Evolutionary conservation across 2,888 invertebrate species (phyloP), one percentile per base, ranked within the genome.

Genomic region (Caenorhabditis virilis): DNA sequence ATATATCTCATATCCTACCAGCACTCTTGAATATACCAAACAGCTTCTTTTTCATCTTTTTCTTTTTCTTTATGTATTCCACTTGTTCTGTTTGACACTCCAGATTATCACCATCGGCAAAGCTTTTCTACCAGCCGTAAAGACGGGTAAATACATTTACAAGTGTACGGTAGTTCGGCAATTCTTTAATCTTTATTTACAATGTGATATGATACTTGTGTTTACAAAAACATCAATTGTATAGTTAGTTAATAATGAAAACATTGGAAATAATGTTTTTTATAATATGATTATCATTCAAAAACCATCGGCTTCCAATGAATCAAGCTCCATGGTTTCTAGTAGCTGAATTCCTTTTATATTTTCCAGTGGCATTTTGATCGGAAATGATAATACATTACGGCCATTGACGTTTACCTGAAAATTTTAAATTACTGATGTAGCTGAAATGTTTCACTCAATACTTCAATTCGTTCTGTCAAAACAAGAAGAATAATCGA

Each of bases 171-270:
- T 46, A 46, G 18, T 45, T 61, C 55, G 55, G 61, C 55, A 61
- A 39, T 30, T 50, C 55, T 61, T 55, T 61, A 55, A 61, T 55
- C 61, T 55, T 55, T 61, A 45, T 61, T 61, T 61, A 51, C 33
- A 26, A 13, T 61, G 50, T 55, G 61, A 61, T 61, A 55, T 51
- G 55, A 55, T 53, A 61, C 61, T 61, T 46, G 47, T 55, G 50
- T 55, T 59, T 51, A 60, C 54, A 53, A 30, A 30, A 30, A 30
- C 30, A 30, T 30, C 13, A 9, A 30, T 13, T 15, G 20, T 7
- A 4, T 18, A 30, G 13, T 30, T 13, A 9, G 30, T 30, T 13
- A 30, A 30, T 9, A 30, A 36, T 5, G 13, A 48, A 11, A 38
- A n/a, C 20, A 1, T 49, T 49, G n/a, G 25, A 48, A 15, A 41